These are phyloP conservation scores for Parasteatoda tepidariorum DNA, from an alignment of 1,140 invertebrate genomes.

Conservation along the genomic window DNA sequence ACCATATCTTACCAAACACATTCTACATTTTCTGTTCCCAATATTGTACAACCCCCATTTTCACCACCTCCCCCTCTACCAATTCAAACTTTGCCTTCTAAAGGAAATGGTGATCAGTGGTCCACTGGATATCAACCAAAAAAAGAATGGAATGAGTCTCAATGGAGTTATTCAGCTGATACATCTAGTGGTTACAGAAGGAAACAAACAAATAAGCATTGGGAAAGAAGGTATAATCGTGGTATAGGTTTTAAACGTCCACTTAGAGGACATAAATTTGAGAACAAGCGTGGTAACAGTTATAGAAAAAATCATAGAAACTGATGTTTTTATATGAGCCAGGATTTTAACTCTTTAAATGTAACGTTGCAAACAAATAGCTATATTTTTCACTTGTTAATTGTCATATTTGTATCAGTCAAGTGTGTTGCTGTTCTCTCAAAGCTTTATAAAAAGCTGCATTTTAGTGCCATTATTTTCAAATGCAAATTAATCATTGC, in stretches of 20 bases:
- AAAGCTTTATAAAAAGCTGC: too few relatives aligned
- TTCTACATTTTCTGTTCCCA: constrained; percentile 28
- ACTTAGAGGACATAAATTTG: neutral
- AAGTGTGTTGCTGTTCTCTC: too few relatives aligned
- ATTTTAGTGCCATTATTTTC: too few relatives aligned
- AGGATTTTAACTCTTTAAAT: neutral
- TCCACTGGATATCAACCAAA: neutral
- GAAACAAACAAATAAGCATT: neutral
- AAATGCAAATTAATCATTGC: too few relatives aligned
- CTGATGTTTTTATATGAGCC: neutral
- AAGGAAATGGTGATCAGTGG: neutral
- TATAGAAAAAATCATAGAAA: neutral
- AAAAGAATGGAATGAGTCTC: neutral
- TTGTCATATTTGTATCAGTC: too few relatives aligned
- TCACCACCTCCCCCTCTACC: constrained; percentile 27
- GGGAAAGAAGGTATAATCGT: neutral
- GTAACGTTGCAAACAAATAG: too few relatives aligned
- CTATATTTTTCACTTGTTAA: too few relatives aligned
- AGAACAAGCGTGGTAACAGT: neutral
- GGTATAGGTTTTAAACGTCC: neutral
- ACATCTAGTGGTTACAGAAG: neutral
- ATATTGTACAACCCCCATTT: constrained; percentile 24
- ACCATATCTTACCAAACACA: constrained; percentile 8
- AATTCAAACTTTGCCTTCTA: neutral
- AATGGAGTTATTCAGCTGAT: neutral